Conservation (phyloP, 2,888 invertebrate species). For the Lobophora halterata region DNA sequence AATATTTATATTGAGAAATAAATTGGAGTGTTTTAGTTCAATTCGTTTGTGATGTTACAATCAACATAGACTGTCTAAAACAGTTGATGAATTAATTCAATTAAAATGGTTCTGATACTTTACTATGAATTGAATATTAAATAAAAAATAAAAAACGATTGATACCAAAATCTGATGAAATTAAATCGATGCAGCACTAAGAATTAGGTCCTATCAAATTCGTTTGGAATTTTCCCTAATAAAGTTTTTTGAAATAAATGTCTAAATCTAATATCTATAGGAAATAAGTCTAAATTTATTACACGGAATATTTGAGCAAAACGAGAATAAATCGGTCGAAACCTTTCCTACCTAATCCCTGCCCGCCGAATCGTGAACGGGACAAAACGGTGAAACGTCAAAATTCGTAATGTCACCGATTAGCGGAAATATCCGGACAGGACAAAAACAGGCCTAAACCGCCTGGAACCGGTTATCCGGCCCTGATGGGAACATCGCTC, state of each 20-base stretch:
- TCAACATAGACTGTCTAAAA: slow-evolving; percentile 1
- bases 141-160: no score
- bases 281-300: no score
- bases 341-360: slow-evolving; percentile 31
- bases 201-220: no score
- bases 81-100: no score
- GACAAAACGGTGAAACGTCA: slow-evolving; percentile 37
- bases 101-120: no score
- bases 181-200: no score
- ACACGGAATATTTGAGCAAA: not conserved
- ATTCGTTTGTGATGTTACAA: not conserved
- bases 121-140: no score
- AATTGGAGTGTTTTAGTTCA: slow-evolving; percentile 3
- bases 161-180: no score
- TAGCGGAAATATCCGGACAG: slow-evolving; percentile 45
- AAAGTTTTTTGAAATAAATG: no score
- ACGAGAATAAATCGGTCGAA: slow-evolving; percentile 15
- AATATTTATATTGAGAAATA: slow-evolving; percentile 5
- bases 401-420: slow-evolving; percentile 51
- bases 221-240: no score
- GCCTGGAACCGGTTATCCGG: slow-evolving; percentile 26
- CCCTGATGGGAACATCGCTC: slow-evolving; percentile 57
- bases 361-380: slow-evolving; percentile 25
- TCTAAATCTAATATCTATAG: no score
- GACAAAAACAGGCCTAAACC: slow-evolving; percentile 43